These are phyloP conservation scores for Pachydiplax longipennis DNA, from an alignment of 2,888 invertebrate genomes.

Conservation along the genomic window DNA sequence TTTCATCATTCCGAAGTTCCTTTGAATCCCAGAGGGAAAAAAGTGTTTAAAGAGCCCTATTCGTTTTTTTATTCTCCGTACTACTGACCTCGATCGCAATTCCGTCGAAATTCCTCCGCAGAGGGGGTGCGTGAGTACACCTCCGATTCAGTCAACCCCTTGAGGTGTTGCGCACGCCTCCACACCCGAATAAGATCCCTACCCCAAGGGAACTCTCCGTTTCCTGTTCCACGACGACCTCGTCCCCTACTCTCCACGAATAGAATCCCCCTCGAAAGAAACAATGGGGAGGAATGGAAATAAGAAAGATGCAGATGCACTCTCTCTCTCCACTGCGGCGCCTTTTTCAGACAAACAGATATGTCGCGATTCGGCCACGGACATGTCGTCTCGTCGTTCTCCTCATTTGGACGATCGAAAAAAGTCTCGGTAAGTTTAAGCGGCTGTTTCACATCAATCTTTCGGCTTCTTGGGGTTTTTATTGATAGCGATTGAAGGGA, in stretches of 20 bases:
- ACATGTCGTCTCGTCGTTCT: neutral
- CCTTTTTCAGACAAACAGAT: neutral
- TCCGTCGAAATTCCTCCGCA: constrained; percentile 7
- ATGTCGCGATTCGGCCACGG: neutral
- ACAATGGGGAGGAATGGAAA: neutral
- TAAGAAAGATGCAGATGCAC: neutral
- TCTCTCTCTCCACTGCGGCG: neutral
- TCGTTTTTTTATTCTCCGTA: neutral
- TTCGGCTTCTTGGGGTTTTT: too few species aligned
- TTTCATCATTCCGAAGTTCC: neutral
- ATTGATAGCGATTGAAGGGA: too few species aligned
- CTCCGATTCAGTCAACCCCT: neutral
- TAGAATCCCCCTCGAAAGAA: neutral
- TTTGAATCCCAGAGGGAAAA: neutral
- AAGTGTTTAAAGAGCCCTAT: neutral
- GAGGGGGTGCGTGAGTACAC: neutral
- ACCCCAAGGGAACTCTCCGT: neutral
- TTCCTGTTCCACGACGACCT: neutral
- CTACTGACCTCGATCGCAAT: constrained; percentile 11
- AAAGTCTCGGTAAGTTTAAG: neutral
- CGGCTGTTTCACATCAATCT: too few species aligned
- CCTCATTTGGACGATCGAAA: neutral
- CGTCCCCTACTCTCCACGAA: neutral
- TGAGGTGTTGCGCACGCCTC: neutral
- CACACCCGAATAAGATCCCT: neutral